Percentiles rank a stretch among this genome's conserved stretches.
phyloP scores from a whole-genome alignment of 1,140 invertebrate species.

The Diorhabda sublineata region DNA sequence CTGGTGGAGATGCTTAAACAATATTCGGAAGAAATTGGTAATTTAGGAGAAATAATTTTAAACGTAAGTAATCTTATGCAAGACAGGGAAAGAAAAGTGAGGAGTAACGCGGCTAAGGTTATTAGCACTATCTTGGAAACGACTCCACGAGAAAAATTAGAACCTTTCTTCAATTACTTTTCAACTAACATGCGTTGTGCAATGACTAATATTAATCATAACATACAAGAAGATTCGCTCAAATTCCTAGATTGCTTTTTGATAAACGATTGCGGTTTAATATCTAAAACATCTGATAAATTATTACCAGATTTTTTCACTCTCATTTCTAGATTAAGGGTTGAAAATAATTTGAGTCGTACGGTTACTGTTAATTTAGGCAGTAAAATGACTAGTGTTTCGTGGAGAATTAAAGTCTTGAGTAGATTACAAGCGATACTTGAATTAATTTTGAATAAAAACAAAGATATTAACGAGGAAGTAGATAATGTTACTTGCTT shows the following conservation, averaged over 20 bases:
- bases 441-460: constrained; percentile 11
- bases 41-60: constrained; percentile 65
- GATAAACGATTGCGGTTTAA: constrained; percentile 55
- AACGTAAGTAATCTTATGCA: constrained; percentile 63
- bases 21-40: constrained; percentile 52
- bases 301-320: constrained; percentile 74
- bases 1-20: constrained; percentile 63
- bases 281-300: constrained; percentile 61
- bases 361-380: constrained; percentile 61
- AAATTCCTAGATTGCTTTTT: constrained; percentile 69
- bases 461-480: constrained; percentile 16
- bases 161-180: constrained; percentile 69
- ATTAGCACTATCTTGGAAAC: constrained; percentile 60
- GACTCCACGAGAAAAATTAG: constrained; percentile 48
- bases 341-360: constrained; percentile 58
- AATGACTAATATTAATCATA: constrained; percentile 79
- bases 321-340: constrained; percentile 68
- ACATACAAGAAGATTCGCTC: constrained; percentile 77
- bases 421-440: constrained; percentile 61
- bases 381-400: constrained; percentile 64
- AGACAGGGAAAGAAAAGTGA: constrained; percentile 67
- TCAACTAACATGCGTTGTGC: constrained; percentile 76
- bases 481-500: not conserved
- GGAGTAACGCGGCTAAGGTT: constrained; percentile 64
- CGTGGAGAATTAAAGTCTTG: constrained; percentile 72